Conservation (phyloP, 2,113 vertebrate genomes). For the Chunga burmeisteri region DNA sequence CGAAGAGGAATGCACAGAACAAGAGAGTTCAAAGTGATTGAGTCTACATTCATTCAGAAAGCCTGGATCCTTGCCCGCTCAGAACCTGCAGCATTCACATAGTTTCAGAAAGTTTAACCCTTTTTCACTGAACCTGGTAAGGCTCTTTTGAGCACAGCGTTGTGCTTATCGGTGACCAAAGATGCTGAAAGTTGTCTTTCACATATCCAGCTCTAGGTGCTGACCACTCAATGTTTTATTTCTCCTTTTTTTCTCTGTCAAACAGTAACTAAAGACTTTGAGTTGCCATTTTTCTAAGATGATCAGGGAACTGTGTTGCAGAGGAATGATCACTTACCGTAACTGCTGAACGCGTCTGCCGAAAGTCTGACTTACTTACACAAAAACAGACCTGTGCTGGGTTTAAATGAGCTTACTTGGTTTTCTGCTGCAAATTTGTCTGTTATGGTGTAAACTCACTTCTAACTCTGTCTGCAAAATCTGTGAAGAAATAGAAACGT, state of each 20-base stretch:
- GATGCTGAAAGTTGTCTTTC: not conserved
- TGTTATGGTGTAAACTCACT: not conserved
- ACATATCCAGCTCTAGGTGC: not conserved
- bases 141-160: accelerated
- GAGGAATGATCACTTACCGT: slow-evolving; percentile 7
- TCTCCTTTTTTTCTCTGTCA: not conserved
- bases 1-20: slow-evolving; percentile 74
- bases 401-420: not conserved
- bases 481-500: not conserved
- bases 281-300: slow-evolving; percentile 4
- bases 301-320: not conserved
- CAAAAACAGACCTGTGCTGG: not conserved
- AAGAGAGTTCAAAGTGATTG: slow-evolving; percentile 75
- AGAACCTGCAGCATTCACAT: slow-evolving; percentile 70
- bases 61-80: slow-evolving; percentile 63
- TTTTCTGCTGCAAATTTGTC: slow-evolving; percentile 1
- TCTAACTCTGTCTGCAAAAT: not conserved
- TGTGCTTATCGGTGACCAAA: not conserved
- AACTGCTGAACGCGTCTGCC: not conserved
- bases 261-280: not conserved
- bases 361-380: not conserved
- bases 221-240: not conserved
- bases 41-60: slow-evolving; percentile 71
- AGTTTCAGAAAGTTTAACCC: slow-evolving; percentile 72
- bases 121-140: slow-evolving; percentile 34